Evolutionary conservation across 2,888 invertebrate species (phyloP).

Genomic region (Thysanoteuthis rhombus): DNA sequence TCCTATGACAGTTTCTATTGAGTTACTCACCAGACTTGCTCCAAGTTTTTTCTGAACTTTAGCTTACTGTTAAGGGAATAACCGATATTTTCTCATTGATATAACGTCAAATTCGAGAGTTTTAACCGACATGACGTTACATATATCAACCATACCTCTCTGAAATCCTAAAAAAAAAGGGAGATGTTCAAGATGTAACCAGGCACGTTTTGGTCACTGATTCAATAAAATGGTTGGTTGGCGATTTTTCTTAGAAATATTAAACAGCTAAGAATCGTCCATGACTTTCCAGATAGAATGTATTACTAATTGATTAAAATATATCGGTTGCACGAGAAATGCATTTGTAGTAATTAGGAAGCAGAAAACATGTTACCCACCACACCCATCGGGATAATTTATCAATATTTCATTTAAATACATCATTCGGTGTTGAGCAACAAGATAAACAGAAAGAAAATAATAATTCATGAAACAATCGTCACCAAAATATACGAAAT

Average conservation of each 20-base stretch:
- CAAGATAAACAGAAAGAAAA: neutral
- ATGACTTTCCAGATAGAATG: neutral
- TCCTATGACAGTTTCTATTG: too few relatives aligned
- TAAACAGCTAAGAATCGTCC: neutral
- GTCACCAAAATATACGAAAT: neutral
- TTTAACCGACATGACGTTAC: too few relatives aligned
- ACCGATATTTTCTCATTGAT: too few relatives aligned
- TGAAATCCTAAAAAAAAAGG: too few relatives aligned
- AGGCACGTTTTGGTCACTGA: too few relatives aligned
- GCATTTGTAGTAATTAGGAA: neutral
- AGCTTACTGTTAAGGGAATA: too few relatives aligned
- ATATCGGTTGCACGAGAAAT: neutral
- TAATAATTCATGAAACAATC: neutral
- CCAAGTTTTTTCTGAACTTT: too few relatives aligned
- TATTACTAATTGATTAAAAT: neutral
- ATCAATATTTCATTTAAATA: neutral
- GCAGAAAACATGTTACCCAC: neutral
- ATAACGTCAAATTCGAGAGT: too few relatives aligned
- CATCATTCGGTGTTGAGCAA: neutral
- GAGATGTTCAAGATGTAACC: too few relatives aligned
- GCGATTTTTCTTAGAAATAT: neutral
- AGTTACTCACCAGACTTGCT: too few relatives aligned
- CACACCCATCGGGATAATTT: neutral
- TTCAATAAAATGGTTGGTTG: too few relatives aligned
- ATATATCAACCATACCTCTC: too few relatives aligned